Evolutionary conservation across 2,888 invertebrate genomes (phyloP), one percentile per base, ranked within the genome.

Genomic region (Apamea anceps): DNA sequence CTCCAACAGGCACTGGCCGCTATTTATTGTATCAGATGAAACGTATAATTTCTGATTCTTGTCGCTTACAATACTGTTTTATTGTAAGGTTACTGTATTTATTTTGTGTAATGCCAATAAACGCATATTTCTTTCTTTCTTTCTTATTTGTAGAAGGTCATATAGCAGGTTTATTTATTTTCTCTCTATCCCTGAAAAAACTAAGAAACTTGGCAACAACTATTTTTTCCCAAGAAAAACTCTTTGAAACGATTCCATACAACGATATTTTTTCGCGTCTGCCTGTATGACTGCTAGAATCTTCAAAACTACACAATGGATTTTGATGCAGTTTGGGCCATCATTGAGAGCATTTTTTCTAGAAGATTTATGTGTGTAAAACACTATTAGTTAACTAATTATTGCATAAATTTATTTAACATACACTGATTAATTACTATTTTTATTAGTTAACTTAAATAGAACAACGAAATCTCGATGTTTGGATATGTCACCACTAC

Each of bases 21-120:
- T 93, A 93, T 91, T 92, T 93, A 93, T 90, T 92, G 91, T 92
- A 90, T 93, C 91, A 92, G 92, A 93, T 93, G 92, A 92, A 92
- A 88, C 89, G 88, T 90, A 90, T 88, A 89, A 91, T 89, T 90
- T 82, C 88, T 87, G 88, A 90, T 89, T 85, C 84, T 84, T 86
- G 86, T 86, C 78, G 70, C 68, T 67, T 21, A 67, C 75, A 77
- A 82, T 84, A 82, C 72, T 80, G 54, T 84, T 86, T 85, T 84
- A 82, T 83, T 81, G 54, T 68, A 72, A 8, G 28, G 54, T 37
- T 66, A 45, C 37, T 80, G 37, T 80, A 37, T 68, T 32, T 32
- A 32, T 32, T 32, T 32, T 32, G 32, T 32, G 32, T 32, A 32
- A 32, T 32, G 32, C 32, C 32, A 32, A 32, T 32, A 32, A 32